Percentiles rank a stretch among this genome's conserved stretches.
These are phyloP conservation scores for roundworm (Caenorhabditis elegans) DNA, from an alignment of 1,140 invertebrate genomes.

Conservation along the genomic window DNA sequence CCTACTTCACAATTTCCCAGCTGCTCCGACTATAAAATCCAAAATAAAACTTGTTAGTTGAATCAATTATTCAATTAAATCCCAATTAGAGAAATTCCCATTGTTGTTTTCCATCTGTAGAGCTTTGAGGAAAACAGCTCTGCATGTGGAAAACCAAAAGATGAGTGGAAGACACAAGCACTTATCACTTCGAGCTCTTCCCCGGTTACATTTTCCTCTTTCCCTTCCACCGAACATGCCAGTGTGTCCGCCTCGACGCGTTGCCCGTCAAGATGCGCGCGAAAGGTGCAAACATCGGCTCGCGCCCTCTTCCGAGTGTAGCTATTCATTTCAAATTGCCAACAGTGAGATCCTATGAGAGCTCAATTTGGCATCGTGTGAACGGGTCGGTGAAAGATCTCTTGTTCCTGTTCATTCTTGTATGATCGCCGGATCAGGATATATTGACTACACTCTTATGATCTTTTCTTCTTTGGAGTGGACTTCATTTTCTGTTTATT, in stretches of 20 bases:
- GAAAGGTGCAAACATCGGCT: slow-evolving; percentile 25
- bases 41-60: too few species aligned
- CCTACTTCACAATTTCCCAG: neutral
- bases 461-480: neutral
- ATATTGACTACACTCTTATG: neutral
- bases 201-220: neutral
- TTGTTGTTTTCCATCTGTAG: neutral
- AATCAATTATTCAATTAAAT: too few species aligned
- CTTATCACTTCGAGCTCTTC: slow-evolving; percentile 1
- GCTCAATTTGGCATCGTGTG: neutral
- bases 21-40: too few species aligned
- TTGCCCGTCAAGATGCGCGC: slow-evolving; percentile 26
- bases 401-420: slow-evolving; percentile 5
- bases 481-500: too few species aligned
- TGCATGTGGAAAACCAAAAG: neutral
- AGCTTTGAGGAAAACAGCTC: neutral
- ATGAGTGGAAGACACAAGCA: slow-evolving; percentile 24
- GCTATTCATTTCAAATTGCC: slow-evolving; percentile 30
- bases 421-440: slow-evolving; percentile 3
- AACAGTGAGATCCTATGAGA: neutral
- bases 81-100: too few species aligned
- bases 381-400: neutral
- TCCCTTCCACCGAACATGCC: neutral
- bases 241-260: neutral
- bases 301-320: neutral